Evolutionary conservation across 2,113 vertebrate species (phyloP).

Genomic region (Cynocephalus volans): DNA sequence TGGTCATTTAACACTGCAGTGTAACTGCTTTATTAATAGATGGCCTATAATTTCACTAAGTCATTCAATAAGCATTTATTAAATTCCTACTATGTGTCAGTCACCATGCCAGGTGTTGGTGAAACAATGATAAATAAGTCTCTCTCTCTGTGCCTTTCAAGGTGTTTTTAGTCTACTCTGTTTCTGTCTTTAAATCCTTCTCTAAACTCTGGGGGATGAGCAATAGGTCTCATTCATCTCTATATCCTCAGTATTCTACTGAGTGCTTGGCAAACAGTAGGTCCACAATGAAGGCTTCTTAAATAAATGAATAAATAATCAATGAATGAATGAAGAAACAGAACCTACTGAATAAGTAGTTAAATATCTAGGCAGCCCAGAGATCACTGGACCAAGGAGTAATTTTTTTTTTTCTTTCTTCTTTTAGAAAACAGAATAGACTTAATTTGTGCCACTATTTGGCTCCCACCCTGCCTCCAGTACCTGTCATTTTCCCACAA

Average conservation of each 20-base stretch:
- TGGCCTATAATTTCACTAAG: neutral
- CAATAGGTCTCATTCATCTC: neutral
- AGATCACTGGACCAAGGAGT: neutral
- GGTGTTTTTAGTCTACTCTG: neutral
- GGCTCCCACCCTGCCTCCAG: neutral
- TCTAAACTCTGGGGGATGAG: neutral
- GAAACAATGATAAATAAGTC: neutral
- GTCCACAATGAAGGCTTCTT: neutral
- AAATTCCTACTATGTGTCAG: neutral
- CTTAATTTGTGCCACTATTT: neutral
- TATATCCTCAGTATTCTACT: neutral
- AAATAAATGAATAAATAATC: neutral
- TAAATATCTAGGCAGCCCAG: neutral
- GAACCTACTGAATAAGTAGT: neutral
- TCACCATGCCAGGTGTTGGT: neutral
- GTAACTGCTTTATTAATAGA: neutral
- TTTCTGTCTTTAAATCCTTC: neutral
- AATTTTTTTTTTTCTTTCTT: neutral
- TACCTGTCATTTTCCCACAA: neutral
- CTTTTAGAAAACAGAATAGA: neutral
- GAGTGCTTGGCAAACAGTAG: neutral
- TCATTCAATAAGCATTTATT: conserved; percentile 19
- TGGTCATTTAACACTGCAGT: neutral
- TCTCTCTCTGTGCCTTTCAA: neutral
- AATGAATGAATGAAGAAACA: neutral